Evolutionary conservation across 2,113 vertebrate genomes (phyloP).

Genomic region (Tragelaphus buxtoni): DNA sequence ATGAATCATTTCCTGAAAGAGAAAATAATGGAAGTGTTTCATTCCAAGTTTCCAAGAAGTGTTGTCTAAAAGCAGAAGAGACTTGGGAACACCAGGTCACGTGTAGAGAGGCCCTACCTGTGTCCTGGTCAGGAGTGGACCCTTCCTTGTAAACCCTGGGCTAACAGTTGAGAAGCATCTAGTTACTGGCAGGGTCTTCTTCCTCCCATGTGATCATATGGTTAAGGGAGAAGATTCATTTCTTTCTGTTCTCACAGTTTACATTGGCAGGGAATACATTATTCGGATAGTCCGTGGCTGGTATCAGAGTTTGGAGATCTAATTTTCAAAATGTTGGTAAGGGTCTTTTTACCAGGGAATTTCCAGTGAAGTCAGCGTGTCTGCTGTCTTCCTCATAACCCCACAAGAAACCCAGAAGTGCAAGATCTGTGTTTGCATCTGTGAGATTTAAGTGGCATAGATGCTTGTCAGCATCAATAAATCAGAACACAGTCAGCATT

Average conservation of each 20-base stretch:
- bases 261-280: background rate
- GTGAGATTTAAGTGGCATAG: background rate
- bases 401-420: slow-evolving; percentile 16
- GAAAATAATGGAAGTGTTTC: slow-evolving; percentile 54
- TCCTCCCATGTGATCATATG: background rate
- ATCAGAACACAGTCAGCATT: background rate
- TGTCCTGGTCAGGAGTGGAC: background rate
- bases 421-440: background rate
- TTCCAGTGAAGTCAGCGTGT: slow-evolving; percentile 28
- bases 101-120: background rate
- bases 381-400: background rate
- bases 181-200: background rate
- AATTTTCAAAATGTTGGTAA: background rate
- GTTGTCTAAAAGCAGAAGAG: slow-evolving; percentile 27
- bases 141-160: background rate
- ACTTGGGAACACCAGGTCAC: background rate
- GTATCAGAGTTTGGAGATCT: background rate
- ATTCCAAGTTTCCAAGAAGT: slow-evolving; percentile 62
- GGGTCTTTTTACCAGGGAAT: background rate
- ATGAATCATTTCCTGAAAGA: slow-evolving; percentile 71
- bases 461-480: background rate
- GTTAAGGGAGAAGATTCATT: background rate
- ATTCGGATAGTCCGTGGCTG: background rate
- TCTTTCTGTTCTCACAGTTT: background rate
- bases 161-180: background rate